Percentiles rank a stretch among this genome's conserved stretches.
Conservation (phyloP, 2,113 vertebrate genomes). For the Oophaga pumilio region DNA sequence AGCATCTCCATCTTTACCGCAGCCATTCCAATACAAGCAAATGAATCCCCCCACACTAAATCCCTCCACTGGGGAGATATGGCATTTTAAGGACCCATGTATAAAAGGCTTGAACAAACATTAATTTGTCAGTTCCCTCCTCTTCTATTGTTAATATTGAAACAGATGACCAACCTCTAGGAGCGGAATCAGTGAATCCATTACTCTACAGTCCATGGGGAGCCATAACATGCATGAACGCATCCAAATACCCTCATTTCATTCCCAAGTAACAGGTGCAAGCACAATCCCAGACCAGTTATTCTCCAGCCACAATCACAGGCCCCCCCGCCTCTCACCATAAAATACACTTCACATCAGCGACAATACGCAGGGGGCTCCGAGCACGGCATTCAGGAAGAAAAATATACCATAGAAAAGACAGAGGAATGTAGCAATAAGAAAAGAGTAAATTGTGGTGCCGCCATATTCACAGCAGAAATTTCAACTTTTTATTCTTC, state of each 20-base stretch:
- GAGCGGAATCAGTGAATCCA: conserved; percentile 14
- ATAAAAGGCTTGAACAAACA: conserved; percentile 15
- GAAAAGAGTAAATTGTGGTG: too few relatives aligned
- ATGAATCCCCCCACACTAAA: background rate
- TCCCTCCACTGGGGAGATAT: conserved; percentile 2
- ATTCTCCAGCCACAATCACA: background rate
- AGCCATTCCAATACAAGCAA: background rate
- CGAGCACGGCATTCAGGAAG: background rate
- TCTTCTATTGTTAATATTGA: conserved; percentile 2
- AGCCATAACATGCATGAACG: conserved; percentile 30
- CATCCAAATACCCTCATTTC: conserved; percentile 14
- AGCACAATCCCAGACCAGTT: conserved; percentile 4
- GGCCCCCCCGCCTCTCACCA: background rate
- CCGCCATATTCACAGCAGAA: too few relatives aligned
- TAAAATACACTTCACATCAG: background rate
- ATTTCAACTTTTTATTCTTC: too few relatives aligned
- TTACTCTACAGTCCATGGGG: conserved; percentile 1
- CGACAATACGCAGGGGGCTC: background rate
- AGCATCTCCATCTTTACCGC: background rate
- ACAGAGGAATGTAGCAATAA: too few relatives aligned
- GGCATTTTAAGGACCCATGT: background rate
- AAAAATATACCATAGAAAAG: background rate
- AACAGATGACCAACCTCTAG: conserved; percentile 12
- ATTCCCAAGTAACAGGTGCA: conserved; percentile 28
- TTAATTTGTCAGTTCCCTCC: conserved; percentile 18